These are phyloP conservation scores for Eubasilissa regina DNA, from an alignment of 1,140 invertebrate species.

Conservation along the genomic window DNA sequence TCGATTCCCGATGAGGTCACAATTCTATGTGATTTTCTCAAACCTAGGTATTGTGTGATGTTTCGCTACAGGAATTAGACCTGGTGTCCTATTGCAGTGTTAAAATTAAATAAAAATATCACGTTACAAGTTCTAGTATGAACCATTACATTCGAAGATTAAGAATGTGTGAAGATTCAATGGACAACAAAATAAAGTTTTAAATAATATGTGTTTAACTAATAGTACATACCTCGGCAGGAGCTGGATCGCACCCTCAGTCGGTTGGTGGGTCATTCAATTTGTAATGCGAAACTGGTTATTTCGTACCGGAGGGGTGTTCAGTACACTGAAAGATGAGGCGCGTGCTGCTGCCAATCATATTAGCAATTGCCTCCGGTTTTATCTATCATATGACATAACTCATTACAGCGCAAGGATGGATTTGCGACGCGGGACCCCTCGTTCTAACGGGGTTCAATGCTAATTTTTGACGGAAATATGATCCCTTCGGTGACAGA, in stretches of 20 bases:
- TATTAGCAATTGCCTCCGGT: slow-evolving; percentile 51
- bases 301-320: slow-evolving; percentile 20
- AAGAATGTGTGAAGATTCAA: too few species aligned
- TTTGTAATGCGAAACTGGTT: slow-evolving; percentile 57
- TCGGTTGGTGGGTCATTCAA: slow-evolving; percentile 41
- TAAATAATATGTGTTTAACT: background rate
- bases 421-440: slow-evolving; percentile 4
- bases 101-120: too few species aligned
- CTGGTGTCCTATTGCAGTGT: too few species aligned
- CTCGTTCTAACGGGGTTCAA: slow-evolving; percentile 4
- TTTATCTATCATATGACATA: slow-evolving; percentile 53
- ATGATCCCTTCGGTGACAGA: slow-evolving; percentile 55
- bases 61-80: too few species aligned
- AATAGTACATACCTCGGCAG: background rate
- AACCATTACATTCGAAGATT: too few species aligned
- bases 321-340: slow-evolving; percentile 4
- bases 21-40: too few species aligned
- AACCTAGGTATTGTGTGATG: too few species aligned
- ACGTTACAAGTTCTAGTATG: too few species aligned
- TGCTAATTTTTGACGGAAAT: slow-evolving; percentile 57
- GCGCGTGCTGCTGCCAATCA: slow-evolving; percentile 51
- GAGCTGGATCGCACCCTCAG: slow-evolving; percentile 24
- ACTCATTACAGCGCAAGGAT: slow-evolving; percentile 35
- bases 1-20: too few species aligned
- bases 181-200: too few species aligned